These are phyloP conservation scores for Peromyscus leucopus DNA, from an alignment of 2,113 vertebrate genomes.

Conservation along the genomic window DNA sequence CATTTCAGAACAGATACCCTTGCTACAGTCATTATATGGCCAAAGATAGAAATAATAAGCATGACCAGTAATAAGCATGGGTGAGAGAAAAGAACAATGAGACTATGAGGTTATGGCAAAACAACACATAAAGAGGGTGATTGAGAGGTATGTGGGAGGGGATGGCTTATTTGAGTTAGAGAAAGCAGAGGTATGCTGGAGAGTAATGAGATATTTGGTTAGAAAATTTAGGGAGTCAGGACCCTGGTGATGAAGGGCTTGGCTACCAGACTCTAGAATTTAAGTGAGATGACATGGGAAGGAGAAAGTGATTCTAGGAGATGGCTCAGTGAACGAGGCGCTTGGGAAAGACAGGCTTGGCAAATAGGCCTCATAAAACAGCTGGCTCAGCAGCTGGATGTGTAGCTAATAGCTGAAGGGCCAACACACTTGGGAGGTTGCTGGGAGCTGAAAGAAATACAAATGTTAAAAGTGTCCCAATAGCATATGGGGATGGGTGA, in stretches of 20 bases:
- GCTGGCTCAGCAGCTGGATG: not conserved
- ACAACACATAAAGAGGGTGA: not conserved
- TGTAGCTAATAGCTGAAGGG: not conserved
- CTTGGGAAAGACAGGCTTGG: not conserved
- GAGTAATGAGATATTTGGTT: slow-evolving; percentile 70
- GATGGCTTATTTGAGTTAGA: slow-evolving; percentile 48
- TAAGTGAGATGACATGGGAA: slow-evolving; percentile 26
- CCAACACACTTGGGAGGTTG: not conserved
- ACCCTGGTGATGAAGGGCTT: slow-evolving; percentile 43
- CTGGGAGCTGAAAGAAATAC: not conserved
- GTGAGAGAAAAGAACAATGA: slow-evolving; percentile 10
- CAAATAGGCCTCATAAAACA: not conserved
- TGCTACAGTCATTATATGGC: slow-evolving; percentile 30
- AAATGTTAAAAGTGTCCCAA: not conserved
- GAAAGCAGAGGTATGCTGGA: not conserved
- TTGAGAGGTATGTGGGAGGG: slow-evolving; percentile 45
- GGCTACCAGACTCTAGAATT: slow-evolving; percentile 26
- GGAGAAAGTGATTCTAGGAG: slow-evolving; percentile 53
- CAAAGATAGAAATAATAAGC: slow-evolving; percentile 64
- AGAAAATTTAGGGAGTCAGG: slow-evolving; percentile 38
- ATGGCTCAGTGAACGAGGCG: not conserved
- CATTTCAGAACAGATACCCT: not conserved
- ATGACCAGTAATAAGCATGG: slow-evolving; percentile 42
- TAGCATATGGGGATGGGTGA: not conserved
- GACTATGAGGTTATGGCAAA: slow-evolving; percentile 14